Evolutionary conservation across 2,113 vertebrate genomes (phyloP), one percentile per base, ranked within the genome.

Genomic region (Podarcis raffonei): DNA sequence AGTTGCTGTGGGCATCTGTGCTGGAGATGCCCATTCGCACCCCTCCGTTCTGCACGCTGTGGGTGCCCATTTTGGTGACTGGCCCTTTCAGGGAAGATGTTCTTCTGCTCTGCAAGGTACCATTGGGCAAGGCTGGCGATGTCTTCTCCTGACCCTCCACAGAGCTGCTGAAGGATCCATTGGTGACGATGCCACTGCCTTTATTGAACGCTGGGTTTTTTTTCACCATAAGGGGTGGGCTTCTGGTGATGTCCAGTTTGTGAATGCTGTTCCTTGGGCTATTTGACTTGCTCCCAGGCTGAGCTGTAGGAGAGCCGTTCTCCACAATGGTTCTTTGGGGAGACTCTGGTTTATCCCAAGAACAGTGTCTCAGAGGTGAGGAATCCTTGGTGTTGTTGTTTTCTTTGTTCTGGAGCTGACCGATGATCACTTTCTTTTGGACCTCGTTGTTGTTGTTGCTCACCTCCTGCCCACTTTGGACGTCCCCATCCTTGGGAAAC

Each of bases 151-250:
- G 96, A 8, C 94, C 92, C 37, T 98, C 97, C 0, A 96, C 95
- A 0, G 97, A 97, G 90, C 98, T 98, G 97, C 99, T 99, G 93
- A 99, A 99, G 32, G 99, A 99, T 6, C 99, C 99, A 0, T 99
- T 99, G 66, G 99, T 99, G 89, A 99, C 99, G 30, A 99, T 99
- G 27, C 99, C 99, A 0, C 99, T 99, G 25, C 99, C 99, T 95
- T 99, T 99, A 81, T 95, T 98, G 94, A 99, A 99, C 3, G 99
- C 98, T 0, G 98, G 98, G 90, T 99, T 99, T 96, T 99, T 99
- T 91, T 99, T 99, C 23, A 99, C 96, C 4, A 89, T 98, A 83
- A 98, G 95, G 0, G 98, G 98, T 0, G 98, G 99, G 85, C 99
- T 99, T 92, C 98, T 97, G 3, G 97, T 96, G 65, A 98, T 91